Evolutionary conservation across 2,888 invertebrate genomes (phyloP), one percentile per base, ranked within the genome.

Genomic region (Phyllotreta striolata): DNA sequence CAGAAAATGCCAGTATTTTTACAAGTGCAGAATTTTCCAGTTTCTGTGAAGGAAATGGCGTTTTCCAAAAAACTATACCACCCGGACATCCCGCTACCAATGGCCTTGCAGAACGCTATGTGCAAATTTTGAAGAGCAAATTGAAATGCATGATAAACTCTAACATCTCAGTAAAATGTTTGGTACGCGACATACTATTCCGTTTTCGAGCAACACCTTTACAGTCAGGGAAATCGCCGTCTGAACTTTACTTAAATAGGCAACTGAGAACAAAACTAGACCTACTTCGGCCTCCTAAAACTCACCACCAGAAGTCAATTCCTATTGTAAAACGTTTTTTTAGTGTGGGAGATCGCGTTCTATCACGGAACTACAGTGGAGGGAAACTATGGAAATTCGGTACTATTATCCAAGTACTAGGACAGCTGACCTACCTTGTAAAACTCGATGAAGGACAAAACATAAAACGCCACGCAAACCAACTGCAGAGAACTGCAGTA

Each of bases 391-490:
- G 67, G 70, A 66, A 68, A 65, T 62, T 39, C 38, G 70, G 66
- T 2, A 66, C 37, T 41, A 57, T 71, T 3, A 57, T 66, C 7
- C 59, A 68, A 62, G 41, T 51, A 13, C 37, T 69, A 6, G 71
- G 69, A 10, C 44, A 43, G 10, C 39, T 67, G 12, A 69, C 67
- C 43, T 69, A 72, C 49, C 44, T 68, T 13, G 47, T 71, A 6
- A 51, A 68, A 57, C 40, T 72, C 7, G 70, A 70, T 57, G 55
- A 67, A 56, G 63, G 62, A 1, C 67, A 69, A 44, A 49, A 61
- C 6, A 64, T 69, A 9, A 70, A 72, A 62, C 60, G 66, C 12
- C 71, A 72, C 24, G 41, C 6, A 43, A 34, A 6, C 8, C 43
- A 57, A 40, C 24, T 57, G 24, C 24, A 24, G 24, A 24, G 24